Conservation (phyloP, 1,140 invertebrate species). For the Lysiphlebus fabarum region DNA sequence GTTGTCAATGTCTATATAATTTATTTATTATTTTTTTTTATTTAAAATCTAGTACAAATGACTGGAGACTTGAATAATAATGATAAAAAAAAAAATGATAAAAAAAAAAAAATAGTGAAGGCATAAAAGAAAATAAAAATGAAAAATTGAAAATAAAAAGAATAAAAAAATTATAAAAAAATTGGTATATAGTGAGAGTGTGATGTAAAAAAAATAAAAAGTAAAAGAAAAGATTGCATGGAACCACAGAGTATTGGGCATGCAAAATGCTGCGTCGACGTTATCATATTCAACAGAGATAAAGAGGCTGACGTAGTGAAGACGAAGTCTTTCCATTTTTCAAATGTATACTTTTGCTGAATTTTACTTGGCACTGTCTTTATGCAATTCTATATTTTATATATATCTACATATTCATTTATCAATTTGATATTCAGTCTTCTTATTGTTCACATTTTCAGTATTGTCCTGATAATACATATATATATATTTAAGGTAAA, state of each 20-base stretch:
- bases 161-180: no score
- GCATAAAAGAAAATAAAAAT: no score
- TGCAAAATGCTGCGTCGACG: conserved; percentile 34
- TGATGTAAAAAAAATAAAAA: background rate
- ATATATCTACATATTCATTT: background rate
- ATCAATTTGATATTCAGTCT: conserved; percentile 3
- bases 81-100: no score
- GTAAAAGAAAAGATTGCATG: conserved; percentile 12
- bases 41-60: no score
- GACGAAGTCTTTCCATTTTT: conserved; percentile 32
- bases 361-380: conserved; percentile 29
- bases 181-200: no score
- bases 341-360: conserved; percentile 29
- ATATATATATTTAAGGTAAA: background rate
- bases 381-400: background rate
- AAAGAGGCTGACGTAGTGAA: conserved; percentile 30
- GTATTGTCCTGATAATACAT: conserved; percentile 27
- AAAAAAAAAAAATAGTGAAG: no score
- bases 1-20: no score
- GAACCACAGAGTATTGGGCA: conserved; percentile 22
- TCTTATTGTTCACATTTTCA: conserved; percentile 30
- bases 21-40: no score
- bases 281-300: conserved; percentile 27
- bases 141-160: no score
- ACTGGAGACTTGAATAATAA: no score